Base-by-base conservation (phyloP, 2,888 invertebrate species). In the Lochmaea crataegi region DNA sequence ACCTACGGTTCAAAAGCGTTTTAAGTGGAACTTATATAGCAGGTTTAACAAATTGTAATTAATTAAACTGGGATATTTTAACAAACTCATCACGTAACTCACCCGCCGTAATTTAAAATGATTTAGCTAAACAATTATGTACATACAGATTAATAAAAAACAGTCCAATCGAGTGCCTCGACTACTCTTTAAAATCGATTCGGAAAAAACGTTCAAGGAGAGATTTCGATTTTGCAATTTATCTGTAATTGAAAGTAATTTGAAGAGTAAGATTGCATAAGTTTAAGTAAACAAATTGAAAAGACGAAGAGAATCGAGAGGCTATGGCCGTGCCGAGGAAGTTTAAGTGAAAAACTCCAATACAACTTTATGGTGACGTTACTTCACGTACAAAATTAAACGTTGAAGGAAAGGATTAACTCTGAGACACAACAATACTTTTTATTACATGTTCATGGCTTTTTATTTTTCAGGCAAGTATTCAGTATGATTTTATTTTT, bases 311-410 rank as follows among this genome's bases (percentile, higher is more conserved):
- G 74, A 68, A 76, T 79, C 76, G 74, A 67, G 71, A 75, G 74
- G 63, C 75, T 68, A 56, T 74, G 70, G 72, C 72, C 78, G 77
- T 75, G 71, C 68, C 32, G 22, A 3, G 32, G 32, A 58, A 58
- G 32, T 26, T 72, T 60, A 73, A 73, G 53, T 65, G 68, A 51
- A 56, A 72, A 80, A 79, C 75, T 79, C 77, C 76, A 76, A 80
- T 79, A 80, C 80, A 78, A 79, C 79, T 79, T 79, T 76, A 80
- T 79, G 80, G 79, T 73, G 67, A 78, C 79, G 77, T 79, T 79
- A 72, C 78, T 57, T 63, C 68, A 72, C 75, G 76, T 71, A 68
- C 67, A 72, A 68, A 74, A 76, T 72, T 76, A 74, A 76, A n/a
- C n/a, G n/a, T n/a, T 32, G 6, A 14, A 51, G 45, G 14, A 16